Base-by-base conservation (phyloP, 2,113 vertebrate species). In the Ochotona princeps region DNA sequence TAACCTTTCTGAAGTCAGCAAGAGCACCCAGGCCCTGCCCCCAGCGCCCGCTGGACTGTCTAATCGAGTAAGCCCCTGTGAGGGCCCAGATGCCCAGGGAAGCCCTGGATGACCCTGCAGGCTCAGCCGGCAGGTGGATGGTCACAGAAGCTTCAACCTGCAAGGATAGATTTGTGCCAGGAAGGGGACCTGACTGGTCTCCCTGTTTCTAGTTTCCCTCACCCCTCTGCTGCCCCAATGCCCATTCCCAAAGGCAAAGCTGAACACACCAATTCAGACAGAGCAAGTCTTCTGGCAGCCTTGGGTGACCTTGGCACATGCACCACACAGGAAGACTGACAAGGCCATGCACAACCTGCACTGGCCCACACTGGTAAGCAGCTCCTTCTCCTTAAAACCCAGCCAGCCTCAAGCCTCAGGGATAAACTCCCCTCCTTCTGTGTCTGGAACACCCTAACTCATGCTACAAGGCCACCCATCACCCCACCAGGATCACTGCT, bases 1-100 rank as follows among this genome's bases (percentile, higher is more conserved):
- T 93, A 94, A 94, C 76, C 89, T 91, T 91, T 57, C 28, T 0
- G 85, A 89, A 81, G 90, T 73, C 6, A 6, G 73, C 90, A 90
- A 78, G 80, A 92, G 0, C 80, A 63, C 47, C 83, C 51, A 1
- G 2, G 61, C 51, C 66, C 92, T 63, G 72, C n/a, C 75, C 90
- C 30, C 21, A 21, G 14, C 0, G 1, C 76, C 13, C 12, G 1
- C 13, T 17, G 26, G 4, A n/a, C 26, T 54, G 44, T 54, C 17
- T 60, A 38, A 81, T 67, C 44, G 12, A 90, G 49, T 11, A 13
- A 35, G 67, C 15, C 3, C 13, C 4, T 0, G 1, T 12, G 49
- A 72, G 30, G 47, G 57, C 25, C 57, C 2, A 44, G 25, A 6
- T 0, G 5, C 38, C 20, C 1, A 0, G 32, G 32, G 15, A 57